These are phyloP conservation scores for Hypercompe scribonia DNA, from an alignment of 2,888 invertebrate species.

Conservation along the genomic window DNA sequence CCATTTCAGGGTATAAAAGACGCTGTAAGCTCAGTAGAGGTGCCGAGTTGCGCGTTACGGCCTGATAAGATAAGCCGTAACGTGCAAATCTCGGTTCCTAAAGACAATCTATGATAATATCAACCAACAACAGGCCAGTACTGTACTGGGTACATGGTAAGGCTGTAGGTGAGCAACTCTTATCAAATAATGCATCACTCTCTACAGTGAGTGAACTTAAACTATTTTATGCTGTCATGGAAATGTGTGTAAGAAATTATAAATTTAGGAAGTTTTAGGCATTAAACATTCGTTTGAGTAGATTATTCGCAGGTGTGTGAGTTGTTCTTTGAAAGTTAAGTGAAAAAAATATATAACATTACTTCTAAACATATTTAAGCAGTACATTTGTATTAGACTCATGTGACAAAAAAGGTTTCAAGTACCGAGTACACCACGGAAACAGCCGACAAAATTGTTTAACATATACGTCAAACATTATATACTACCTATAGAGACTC, in stretches of 20 bases:
- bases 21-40: background rate
- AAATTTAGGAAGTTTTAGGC: too few relatives aligned
- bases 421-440: too few relatives aligned
- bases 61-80: background rate
- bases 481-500: background rate
- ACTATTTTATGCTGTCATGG: background rate
- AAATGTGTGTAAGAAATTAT: background rate
- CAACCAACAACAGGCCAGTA: too few relatives aligned
- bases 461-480: background rate
- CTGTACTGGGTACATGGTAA: background rate
- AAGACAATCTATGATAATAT: background rate
- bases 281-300: background rate
- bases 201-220: background rate
- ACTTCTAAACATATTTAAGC: too few relatives aligned
- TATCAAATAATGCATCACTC: background rate
- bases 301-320: background rate
- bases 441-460: too few relatives aligned
- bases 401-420: too few relatives aligned
- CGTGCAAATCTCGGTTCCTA: conserved; percentile 1
- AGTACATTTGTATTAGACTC: too few relatives aligned
- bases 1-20: conserved; percentile 4
- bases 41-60: conserved; percentile 1
- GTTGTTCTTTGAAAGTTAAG: background rate
- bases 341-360: too few relatives aligned
- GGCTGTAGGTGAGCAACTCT: background rate